Evolutionary conservation across 2,888 invertebrate genomes (phyloP), one percentile per base, ranked within the genome.

Genomic region (Caprella mutica): DNA sequence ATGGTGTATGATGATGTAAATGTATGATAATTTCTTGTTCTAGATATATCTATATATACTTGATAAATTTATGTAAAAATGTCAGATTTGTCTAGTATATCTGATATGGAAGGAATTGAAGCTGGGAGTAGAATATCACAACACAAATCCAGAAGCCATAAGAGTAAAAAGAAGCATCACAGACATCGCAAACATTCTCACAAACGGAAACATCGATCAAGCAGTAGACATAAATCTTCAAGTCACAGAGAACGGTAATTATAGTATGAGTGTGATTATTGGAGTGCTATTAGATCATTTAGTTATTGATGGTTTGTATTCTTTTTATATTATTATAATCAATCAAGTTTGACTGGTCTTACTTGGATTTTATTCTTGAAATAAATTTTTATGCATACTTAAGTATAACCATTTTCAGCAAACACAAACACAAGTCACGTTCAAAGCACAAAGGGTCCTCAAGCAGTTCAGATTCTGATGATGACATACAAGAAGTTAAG

Each of bases 121-220:
- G 23, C n/a, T 17, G 30, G 19, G 17, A 30, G 48, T 12, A 40
- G 5, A 6, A 21, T 40, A 5, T 27, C 27, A 8, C 29, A n/a
- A 9, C 39, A 46, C 12, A 40, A 56, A 29, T 52, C 48, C 21
- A 55, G 43, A 19, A 53, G 52, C n/a, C 59, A 59, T 52, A 63
- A 63, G 27, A 59, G 60, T 33, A 63, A 60, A 44, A 63, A 63
- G 56, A 63, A 63, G 51, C 63, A 63, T 30, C 59, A 63, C 48
- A 51, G 63, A 19, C 63, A 55, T 24, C 55, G 60, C 38, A 53
- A 59, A n/a, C 55, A 63, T 52, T 63, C 63, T 5, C 63, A 63
- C 50, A 63, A 63, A 27, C 63, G 56, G 40, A 63, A 63, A 44
- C 63, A 63, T 33, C 39, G 59, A n/a, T n/a, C n/a, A n/a, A n/a